phyloP scores from a whole-genome alignment of 2,113 vertebrate species.

The Solenodon paradoxus region DNA sequence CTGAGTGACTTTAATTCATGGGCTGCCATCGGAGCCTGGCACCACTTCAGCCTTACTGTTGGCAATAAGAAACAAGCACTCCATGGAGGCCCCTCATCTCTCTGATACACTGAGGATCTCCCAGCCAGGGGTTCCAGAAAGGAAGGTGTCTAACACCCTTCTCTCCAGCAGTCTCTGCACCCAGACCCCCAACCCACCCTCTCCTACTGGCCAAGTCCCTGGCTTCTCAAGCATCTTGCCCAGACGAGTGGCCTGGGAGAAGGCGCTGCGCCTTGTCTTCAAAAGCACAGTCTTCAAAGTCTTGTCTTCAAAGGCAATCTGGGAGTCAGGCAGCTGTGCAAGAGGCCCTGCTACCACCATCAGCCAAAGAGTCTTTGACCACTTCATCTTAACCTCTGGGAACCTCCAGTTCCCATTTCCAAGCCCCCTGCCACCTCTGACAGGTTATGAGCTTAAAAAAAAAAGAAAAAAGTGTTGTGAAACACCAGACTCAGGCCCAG shows the following conservation, averaged over 20 bases:
- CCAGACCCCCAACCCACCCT: not conserved
- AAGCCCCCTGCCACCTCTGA: not conserved
- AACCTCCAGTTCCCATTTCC: not conserved
- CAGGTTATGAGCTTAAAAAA: not conserved
- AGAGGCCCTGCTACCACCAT: not conserved
- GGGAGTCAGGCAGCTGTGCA: not conserved
- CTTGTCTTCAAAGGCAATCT: too few species aligned
- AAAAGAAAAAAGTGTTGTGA: too few species aligned
- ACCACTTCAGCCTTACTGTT: not conserved
- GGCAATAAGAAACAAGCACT: not conserved
- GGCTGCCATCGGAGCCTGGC: too few species aligned
- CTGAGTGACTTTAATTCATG: not conserved
- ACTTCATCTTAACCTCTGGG: not conserved
- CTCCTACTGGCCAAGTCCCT: not conserved
- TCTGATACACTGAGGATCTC: not conserved
- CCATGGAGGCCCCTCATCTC: not conserved
- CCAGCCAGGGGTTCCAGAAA: not conserved
- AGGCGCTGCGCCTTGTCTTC: accelerated
- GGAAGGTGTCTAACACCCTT: not conserved
- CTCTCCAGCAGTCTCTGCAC: not conserved
- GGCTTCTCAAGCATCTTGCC: not conserved
- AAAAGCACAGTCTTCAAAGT: not conserved
- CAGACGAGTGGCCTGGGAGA: not conserved
- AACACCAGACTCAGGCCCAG: not conserved
- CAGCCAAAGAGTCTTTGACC: not conserved